These are phyloP conservation scores for Erpornis zantholeuca DNA, from an alignment of 2,113 vertebrate species.

Conservation along the genomic window DNA sequence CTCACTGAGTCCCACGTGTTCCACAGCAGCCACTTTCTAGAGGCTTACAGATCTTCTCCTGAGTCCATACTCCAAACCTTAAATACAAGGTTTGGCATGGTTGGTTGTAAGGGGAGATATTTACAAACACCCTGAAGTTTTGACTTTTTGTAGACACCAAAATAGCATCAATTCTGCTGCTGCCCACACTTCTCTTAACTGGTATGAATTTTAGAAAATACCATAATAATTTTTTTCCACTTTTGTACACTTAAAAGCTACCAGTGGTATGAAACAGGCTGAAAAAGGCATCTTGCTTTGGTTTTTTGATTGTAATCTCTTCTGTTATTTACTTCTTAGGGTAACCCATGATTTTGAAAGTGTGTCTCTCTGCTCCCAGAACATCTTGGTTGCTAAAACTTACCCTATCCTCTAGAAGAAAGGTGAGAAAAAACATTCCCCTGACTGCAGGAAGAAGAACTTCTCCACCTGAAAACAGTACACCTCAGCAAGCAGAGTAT, in stretches of 20 bases:
- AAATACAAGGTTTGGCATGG: fast-evolving
- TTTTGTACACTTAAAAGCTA: background rate
- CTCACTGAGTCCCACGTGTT: fast-evolving
- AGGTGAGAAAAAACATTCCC: background rate
- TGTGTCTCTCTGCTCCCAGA: background rate
- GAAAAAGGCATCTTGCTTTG: background rate
- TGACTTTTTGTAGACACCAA: background rate
- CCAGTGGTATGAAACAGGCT: background rate
- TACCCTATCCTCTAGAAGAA: background rate
- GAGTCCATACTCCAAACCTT: background rate
- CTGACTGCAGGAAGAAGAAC: background rate
- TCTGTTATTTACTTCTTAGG: background rate
- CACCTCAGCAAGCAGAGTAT: background rate
- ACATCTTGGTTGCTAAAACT: background rate
- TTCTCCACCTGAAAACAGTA: background rate
- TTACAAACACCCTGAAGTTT: fast-evolving
- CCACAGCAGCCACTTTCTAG: background rate
- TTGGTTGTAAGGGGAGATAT: background rate
- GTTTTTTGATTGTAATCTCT: background rate
- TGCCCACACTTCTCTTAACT: background rate
- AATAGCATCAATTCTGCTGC: background rate
- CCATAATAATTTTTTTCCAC: fast-evolving
- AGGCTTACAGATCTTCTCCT: background rate
- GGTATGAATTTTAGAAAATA: background rate
- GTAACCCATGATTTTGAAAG: background rate